Evolutionary conservation across 2,113 vertebrate genomes (phyloP).

Genomic region (Pogona vitticeps): DNA sequence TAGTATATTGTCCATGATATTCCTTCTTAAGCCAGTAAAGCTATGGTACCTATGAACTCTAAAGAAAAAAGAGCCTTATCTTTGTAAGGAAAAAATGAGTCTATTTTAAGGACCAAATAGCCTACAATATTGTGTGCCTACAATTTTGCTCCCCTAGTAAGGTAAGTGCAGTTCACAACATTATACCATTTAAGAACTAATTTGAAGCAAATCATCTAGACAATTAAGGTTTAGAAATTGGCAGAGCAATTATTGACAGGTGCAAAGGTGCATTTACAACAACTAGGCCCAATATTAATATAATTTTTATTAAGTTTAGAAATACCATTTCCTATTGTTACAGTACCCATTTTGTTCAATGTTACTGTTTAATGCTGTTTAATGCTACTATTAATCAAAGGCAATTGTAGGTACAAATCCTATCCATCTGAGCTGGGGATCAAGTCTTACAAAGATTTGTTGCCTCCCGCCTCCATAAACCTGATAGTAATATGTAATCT

Average conservation of each 20-base stretch:
- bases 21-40: neutral
- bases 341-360: neutral
- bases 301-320: neutral
- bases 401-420: neutral
- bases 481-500: neutral
- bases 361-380: neutral
- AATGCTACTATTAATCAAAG: neutral
- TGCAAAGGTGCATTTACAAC: neutral
- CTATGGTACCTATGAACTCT: neutral
- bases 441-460: neutral
- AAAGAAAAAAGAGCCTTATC: neutral
- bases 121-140: neutral
- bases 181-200: neutral
- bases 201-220: neutral
- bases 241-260: neutral
- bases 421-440: neutral
- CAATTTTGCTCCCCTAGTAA: neutral
- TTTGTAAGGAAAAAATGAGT: conserved; percentile 1
- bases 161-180: neutral
- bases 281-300: neutral
- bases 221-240: neutral
- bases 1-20: no score
- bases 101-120: neutral
- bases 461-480: neutral
- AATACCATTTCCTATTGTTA: neutral